These are phyloP conservation scores for Ptycholaimellus sp. DNA, from an alignment of 2,888 invertebrate species.

Conservation along the genomic window DNA sequence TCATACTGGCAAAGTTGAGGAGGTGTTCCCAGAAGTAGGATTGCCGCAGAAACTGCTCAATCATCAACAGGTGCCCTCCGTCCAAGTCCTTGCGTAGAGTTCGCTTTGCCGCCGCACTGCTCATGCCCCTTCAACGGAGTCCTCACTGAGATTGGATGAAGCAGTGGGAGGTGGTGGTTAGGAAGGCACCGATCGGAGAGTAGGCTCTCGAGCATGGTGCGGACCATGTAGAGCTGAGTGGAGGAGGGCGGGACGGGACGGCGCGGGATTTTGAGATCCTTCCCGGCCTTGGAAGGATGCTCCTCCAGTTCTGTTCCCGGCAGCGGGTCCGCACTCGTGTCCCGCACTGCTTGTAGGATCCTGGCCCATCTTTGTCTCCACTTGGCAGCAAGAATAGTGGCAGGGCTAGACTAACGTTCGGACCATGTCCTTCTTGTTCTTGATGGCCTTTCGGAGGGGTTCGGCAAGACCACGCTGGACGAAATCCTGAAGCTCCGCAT, in stretches of 20 bases:
- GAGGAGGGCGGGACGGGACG: slow-evolving; percentile 55
- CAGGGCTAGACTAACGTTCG: slow-evolving; percentile 17
- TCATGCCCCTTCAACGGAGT: no score
- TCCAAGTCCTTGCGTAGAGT: slow-evolving; percentile 88
- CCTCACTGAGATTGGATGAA: no score
- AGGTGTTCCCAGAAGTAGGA: slow-evolving; percentile 92
- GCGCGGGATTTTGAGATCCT: slow-evolving; percentile 68
- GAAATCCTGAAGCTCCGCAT: slow-evolving; percentile 80
- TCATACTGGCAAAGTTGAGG: slow-evolving; percentile 59
- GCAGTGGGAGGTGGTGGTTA: no score
- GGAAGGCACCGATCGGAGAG: slow-evolving; percentile 95
- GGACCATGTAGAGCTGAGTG: slow-evolving; percentile 77
- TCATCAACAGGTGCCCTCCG: slow-evolving; percentile 64
- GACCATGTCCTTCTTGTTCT: slow-evolving; percentile 87
- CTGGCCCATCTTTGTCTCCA: slow-evolving; percentile 32
- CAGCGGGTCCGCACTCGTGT: slow-evolving; percentile 90
- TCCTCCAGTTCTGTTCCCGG: slow-evolving; percentile 66
- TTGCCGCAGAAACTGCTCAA: slow-evolving; percentile 78
- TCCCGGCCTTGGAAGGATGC: slow-evolving; percentile 47
- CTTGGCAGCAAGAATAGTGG: neutral
- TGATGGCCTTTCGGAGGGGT: slow-evolving; percentile 76
- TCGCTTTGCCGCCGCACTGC: no score
- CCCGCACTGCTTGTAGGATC: slow-evolving; percentile 81
- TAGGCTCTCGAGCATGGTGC: slow-evolving; percentile 88
- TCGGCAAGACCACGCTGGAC: slow-evolving; percentile 67